Conservation (phyloP, 1,140 invertebrate species). For the Neelides sp. region DNA sequence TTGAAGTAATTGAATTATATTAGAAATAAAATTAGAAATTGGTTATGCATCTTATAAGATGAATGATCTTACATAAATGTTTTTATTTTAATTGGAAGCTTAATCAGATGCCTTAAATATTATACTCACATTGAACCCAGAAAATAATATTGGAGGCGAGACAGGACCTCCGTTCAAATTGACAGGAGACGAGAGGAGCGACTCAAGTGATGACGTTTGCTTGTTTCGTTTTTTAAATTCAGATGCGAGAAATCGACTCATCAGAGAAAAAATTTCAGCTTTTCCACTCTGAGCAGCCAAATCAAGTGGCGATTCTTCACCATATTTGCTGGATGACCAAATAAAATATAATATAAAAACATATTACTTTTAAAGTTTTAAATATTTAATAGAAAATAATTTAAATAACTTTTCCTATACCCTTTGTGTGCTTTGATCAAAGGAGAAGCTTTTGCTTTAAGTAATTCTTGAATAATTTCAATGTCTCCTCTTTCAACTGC, state of each 20-base stretch:
- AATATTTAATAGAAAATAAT: no score
- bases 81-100: no score
- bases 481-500: conserved; percentile 46
- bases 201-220: conserved; percentile 31
- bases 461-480: conserved; percentile 44
- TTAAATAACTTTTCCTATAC: conserved; percentile 32
- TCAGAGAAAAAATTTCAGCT: conserved; percentile 37
- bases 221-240: conserved; percentile 23
- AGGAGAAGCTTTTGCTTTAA: conserved; percentile 46
- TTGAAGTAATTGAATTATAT: no score
- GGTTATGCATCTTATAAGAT: no score
- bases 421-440: conserved; percentile 43
- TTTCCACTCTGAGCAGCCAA: conserved; percentile 38
- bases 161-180: conserved; percentile 2
- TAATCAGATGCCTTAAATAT: no score
- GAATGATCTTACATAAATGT: no score
- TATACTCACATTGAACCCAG: conserved; percentile 27
- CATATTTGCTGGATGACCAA: conserved; percentile 35
- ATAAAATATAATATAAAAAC: no score
- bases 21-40: neutral
- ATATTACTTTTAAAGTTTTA: no score
- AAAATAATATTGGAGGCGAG: conserved; percentile 17
- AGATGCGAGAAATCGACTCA: conserved; percentile 31
- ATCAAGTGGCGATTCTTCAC: conserved; percentile 41
- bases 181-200: conserved; percentile 13